phyloP scores from a whole-genome alignment of 2,113 vertebrate genomes.

The Varanus salvator region DNA sequence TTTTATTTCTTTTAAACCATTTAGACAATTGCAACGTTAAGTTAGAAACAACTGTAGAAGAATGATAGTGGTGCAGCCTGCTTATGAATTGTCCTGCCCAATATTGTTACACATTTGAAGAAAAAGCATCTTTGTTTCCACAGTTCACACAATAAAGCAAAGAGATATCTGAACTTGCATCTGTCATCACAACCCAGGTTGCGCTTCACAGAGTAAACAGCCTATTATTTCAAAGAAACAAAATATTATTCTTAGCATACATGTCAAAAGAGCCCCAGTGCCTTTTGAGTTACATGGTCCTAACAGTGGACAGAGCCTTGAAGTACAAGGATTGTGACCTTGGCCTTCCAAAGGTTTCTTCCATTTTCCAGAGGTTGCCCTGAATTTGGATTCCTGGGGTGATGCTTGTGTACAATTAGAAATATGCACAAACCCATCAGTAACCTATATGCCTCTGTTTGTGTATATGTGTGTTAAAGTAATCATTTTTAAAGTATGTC shows the following conservation, averaged over 20 bases:
- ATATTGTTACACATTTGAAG: too few relatives aligned
- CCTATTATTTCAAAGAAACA: too few relatives aligned
- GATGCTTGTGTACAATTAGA: not conserved
- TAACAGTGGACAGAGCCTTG: not conserved
- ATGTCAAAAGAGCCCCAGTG: not conserved
- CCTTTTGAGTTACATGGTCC: not conserved
- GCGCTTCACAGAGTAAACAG: not conserved
- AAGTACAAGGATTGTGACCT: not conserved
- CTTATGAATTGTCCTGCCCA: not conserved
- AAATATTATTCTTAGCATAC: not conserved
- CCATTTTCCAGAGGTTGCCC: not conserved
- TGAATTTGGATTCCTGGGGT: not conserved
- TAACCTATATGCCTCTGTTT: not conserved
- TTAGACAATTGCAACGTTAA: not conserved
- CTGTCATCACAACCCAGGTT: not conserved
- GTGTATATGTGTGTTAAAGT: not conserved
- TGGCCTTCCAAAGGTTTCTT: not conserved
- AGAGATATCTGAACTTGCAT: not conserved
- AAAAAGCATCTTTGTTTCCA: not conserved
- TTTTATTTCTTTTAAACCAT: not conserved
- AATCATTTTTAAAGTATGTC: not conserved
- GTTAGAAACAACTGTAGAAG: not conserved
- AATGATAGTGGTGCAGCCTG: not conserved
- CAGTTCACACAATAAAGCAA: not conserved
- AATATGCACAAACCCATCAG: not conserved